phyloP scores from a whole-genome alignment of 2,888 invertebrate genomes.

The Lagria hirta region DNA sequence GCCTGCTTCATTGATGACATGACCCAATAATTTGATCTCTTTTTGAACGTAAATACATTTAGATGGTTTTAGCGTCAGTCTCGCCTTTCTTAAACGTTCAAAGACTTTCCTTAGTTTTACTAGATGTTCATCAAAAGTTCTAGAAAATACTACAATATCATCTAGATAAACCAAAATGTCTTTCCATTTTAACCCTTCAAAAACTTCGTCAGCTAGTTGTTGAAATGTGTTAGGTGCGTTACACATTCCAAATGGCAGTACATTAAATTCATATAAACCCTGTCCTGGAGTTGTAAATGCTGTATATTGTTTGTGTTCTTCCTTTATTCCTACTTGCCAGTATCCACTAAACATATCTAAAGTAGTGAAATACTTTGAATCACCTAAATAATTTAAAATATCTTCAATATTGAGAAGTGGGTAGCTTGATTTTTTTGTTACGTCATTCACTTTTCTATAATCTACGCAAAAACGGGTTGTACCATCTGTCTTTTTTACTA shows the following conservation, averaged over 20 bases:
- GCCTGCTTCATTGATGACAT: conserved; percentile 6
- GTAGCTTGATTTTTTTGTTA: conserved; percentile 30
- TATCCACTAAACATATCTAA: conserved; percentile 34
- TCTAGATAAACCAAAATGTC: conserved; percentile 19
- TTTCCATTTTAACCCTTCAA: conserved; percentile 29
- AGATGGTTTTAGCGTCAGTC: conserved; percentile 23
- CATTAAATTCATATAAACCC: conserved; percentile 33
- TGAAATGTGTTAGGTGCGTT: conserved; percentile 35
- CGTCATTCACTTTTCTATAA: too few relatives aligned
- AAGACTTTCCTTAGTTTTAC: conserved; percentile 27
- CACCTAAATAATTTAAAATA: conserved; percentile 27
- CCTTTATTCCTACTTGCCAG: conserved; percentile 29
- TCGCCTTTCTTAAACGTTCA: conserved; percentile 26
- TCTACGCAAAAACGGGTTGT: conserved; percentile 23
- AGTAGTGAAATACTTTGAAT: conserved; percentile 29
- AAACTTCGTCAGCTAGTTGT: conserved; percentile 28
- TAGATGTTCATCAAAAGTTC: conserved; percentile 25
- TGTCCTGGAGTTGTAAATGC: conserved; percentile 31
- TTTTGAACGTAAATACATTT: conserved; percentile 6
- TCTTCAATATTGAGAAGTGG: conserved; percentile 34
- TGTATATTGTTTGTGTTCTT: conserved; percentile 28
- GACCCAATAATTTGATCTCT: conserved; percentile 13
- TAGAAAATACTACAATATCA: conserved; percentile 12
- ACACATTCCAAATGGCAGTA: conserved; percentile 34
- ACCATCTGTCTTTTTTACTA: conserved; percentile 25